Percentiles rank a stretch among this genome's conserved stretches.
These are phyloP conservation scores for Lepidocolaptes lacrymiger DNA, from an alignment of 2,797 vertebrate genomes.

Conservation along the genomic window DNA sequence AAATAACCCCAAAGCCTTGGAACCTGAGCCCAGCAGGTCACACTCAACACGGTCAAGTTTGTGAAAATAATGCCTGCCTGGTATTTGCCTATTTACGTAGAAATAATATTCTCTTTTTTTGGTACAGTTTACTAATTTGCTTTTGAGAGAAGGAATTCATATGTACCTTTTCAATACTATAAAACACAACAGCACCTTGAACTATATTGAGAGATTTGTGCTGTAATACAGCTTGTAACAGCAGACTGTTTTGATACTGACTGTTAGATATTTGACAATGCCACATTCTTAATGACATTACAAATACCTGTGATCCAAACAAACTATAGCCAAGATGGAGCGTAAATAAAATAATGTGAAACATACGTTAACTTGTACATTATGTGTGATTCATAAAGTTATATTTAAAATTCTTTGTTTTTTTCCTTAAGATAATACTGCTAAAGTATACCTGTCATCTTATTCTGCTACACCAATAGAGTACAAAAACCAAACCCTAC, in stretches of 20 bases:
- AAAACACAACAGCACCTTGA: neutral
- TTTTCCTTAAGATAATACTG: neutral
- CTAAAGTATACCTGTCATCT: neutral
- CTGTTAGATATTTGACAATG: neutral
- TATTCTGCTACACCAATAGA: neutral
- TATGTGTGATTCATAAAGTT: neutral
- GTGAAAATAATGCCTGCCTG: neutral
- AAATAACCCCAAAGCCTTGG: fast-evolving
- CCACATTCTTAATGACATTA: neutral
- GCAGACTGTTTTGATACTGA: neutral
- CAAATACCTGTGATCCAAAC: neutral
- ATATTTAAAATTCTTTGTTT: neutral
- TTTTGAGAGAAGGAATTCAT: neutral
- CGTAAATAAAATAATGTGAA: neutral
- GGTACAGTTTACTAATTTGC: neutral
- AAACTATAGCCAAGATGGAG: neutral
- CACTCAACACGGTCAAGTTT: neutral
- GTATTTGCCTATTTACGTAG: neutral
- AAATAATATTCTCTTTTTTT: neutral
- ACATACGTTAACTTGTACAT: neutral
- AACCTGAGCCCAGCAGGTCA: neutral
- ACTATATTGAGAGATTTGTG: neutral
- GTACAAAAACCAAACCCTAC: neutral
- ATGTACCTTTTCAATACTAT: neutral
- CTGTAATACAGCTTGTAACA: fast-evolving